phyloP scores from a whole-genome alignment of 2,113 vertebrate species.

The Alexandromys fortis region DNA sequence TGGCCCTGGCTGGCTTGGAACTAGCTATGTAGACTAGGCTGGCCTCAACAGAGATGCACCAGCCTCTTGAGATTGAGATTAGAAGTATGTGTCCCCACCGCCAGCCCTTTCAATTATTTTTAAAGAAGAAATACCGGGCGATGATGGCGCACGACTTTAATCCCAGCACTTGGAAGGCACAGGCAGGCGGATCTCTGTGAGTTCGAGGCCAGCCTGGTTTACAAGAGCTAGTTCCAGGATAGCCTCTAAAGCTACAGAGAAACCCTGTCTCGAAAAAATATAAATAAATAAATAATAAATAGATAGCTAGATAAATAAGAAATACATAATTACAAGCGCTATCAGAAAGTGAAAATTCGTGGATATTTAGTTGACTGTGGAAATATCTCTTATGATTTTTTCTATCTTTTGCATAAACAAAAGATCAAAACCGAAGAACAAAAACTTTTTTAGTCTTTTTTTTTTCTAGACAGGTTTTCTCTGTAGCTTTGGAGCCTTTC shows the following conservation, averaged over 20 bases:
- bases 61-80: not conserved
- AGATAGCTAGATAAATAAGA: too few relatives aligned
- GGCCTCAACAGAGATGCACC: not conserved
- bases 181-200: too few relatives aligned
- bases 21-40: not conserved
- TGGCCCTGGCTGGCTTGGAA: not conserved
- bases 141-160: too few relatives aligned
- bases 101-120: not conserved
- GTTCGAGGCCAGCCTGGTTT: too few relatives aligned
- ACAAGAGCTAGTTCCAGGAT: too few relatives aligned
- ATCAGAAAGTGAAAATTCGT: not conserved
- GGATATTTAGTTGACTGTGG: not conserved
- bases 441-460: not conserved
- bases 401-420: constrained; percentile 20
- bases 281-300: too few relatives aligned
- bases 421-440: not conserved
- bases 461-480: too few relatives aligned
- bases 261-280: too few relatives aligned
- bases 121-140: not conserved
- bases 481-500: too few relatives aligned
- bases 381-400: not conserved
- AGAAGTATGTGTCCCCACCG: not conserved
- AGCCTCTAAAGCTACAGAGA: too few relatives aligned
- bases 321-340: not conserved
- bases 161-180: too few relatives aligned